Evolutionary conservation across 2,113 vertebrate genomes (phyloP), one percentile per base, ranked within the genome.

Genomic region (Malurus cyaneus): DNA sequence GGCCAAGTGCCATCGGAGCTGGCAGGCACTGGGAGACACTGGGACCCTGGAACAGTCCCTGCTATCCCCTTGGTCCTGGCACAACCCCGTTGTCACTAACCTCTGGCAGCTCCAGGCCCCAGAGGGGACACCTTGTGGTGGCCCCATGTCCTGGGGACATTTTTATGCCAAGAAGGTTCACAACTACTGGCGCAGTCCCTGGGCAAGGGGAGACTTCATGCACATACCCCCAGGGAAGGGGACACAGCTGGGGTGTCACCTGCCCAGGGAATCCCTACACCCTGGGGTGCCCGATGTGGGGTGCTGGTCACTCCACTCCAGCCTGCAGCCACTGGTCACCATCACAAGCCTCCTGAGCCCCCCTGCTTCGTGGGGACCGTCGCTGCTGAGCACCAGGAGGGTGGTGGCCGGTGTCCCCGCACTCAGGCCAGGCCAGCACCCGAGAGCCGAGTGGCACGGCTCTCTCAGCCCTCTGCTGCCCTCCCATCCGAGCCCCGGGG

Each of bases 391-490:
- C 8, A 0, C 62, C 57, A 19, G 34, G 9, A 59, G 6, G 12
- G 3, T 14, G 34, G 8, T 34, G 71, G 8, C 53, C 5, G 0
- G 0, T 9, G 18, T 61, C n/a, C 69, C 78, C 77, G 20, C 0
- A 0, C 32, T 46, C 3, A 0, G 19, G 3, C 25, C n/a, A 17
- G 46, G 13, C 5, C 36, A 36, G 23, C 46, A 32, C 24, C 62
- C 1, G 2, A 46, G 31, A 56, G 11, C 36, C 21, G 2, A 14
- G 6, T 3, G 29, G 5, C 54, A 5, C 0, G 2, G 1, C 28
- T 84, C 19, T 31, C 36, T 1, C 17, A 16, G 1, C 6, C 1
- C 49, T 56, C 78, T n/a, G 84, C 64, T 72, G 32, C 47, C n/a
- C n/a, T 80, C 24, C 54, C 61, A 11, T 9, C 34, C 21, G 19